Percentiles rank a stretch among this genome's conserved stretches.
Conservation (phyloP, 2,888 invertebrate species). For the Gymnoscelis rufifasciata region DNA sequence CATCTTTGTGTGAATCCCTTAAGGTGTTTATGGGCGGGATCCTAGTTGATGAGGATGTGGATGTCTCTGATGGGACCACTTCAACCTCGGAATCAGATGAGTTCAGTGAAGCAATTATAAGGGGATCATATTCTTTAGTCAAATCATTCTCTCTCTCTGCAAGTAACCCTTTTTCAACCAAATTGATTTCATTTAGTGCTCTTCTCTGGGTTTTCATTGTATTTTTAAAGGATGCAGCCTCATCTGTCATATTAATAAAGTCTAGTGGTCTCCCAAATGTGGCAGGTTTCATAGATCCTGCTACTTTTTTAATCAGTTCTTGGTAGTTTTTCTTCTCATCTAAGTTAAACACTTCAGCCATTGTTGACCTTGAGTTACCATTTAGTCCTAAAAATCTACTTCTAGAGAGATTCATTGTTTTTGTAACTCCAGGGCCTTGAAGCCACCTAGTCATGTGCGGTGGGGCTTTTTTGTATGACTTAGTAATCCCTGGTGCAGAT, state of each 20-base stretch:
- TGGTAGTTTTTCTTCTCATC: conserved; percentile 78
- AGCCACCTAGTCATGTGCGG: conserved; percentile 57
- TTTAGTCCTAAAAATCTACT: conserved; percentile 52
- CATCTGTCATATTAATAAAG: conserved; percentile 55
- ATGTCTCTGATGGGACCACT: conserved; percentile 61
- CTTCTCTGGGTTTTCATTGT: conserved; percentile 57
- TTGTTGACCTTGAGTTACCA: conserved; percentile 54
- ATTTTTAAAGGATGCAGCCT: conserved; percentile 53
- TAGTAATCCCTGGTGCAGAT: conserved; percentile 58
- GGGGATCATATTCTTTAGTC: conserved; percentile 61
- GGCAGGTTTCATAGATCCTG: conserved; percentile 45
- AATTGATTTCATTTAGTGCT: conserved; percentile 55
- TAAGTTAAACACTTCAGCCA: conserved; percentile 75
- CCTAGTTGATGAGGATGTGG: conserved; percentile 57
- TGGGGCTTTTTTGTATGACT: conserved; percentile 55
- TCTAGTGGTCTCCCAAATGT: conserved; percentile 44
- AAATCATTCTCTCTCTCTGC: conserved; percentile 48
- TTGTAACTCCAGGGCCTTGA: conserved; percentile 35
- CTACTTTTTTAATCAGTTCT: conserved; percentile 69
- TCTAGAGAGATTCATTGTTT: conserved; percentile 47
- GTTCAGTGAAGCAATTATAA: conserved; percentile 66
- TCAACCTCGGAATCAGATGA: conserved; percentile 72
- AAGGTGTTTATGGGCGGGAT: conserved; percentile 77
- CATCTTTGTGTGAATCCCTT: conserved; percentile 75
- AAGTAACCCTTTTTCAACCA: conserved; percentile 48